These are phyloP conservation scores for Anthopleura xanthogrammica DNA, from an alignment of 92 coral and sea anemone genomes.

Conservation along the genomic window DNA sequence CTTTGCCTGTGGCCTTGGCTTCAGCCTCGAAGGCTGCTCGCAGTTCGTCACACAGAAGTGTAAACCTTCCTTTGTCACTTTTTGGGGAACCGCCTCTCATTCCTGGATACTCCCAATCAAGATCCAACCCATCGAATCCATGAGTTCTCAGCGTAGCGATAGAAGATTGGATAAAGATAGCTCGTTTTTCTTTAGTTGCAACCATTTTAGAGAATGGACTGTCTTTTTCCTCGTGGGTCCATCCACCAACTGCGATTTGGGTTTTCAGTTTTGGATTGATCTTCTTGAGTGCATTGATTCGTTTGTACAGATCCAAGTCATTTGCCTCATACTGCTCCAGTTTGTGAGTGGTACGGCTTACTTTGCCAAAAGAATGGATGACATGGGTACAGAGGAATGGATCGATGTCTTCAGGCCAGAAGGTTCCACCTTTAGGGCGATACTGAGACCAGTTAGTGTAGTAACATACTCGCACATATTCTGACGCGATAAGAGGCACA, in stretches of 20 bases:
- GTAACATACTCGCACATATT: slow-evolving; percentile 71
- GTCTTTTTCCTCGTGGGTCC: slow-evolving; percentile 84
- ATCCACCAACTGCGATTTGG: slow-evolving; percentile 83
- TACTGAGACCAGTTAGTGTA: slow-evolving; percentile 85
- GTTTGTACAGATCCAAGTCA: slow-evolving; percentile 54
- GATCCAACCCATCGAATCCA: slow-evolving; percentile 74
- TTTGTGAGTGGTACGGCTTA: slow-evolving; percentile 61
- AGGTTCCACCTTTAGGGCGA: slow-evolving; percentile 56
- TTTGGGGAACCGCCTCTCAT: slow-evolving; percentile 77
- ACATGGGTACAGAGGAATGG: slow-evolving; percentile 69
- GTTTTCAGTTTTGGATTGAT: slow-evolving; percentile 78
- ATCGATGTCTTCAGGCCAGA: slow-evolving; percentile 77
- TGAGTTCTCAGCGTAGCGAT: slow-evolving; percentile 54
- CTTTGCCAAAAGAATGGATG: slow-evolving; percentile 57
- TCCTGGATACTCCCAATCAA: slow-evolving; percentile 87
- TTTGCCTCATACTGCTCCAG: slow-evolving; percentile 68
- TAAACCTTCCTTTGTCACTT: slow-evolving; percentile 75
- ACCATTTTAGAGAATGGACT: slow-evolving; percentile 89
- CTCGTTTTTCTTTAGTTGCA: slow-evolving; percentile 63
- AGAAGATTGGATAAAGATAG: slow-evolving; percentile 66
- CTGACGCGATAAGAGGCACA: slow-evolving; percentile 37
- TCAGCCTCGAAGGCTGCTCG: slow-evolving; percentile 81
- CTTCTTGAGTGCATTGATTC: slow-evolving; percentile 70
- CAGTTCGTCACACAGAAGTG: slow-evolving; percentile 73
- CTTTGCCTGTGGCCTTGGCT: slow-evolving; percentile 69